Evolutionary conservation across 2,888 invertebrate genomes (phyloP).

Genomic region (Drosophila paracracens): DNA sequence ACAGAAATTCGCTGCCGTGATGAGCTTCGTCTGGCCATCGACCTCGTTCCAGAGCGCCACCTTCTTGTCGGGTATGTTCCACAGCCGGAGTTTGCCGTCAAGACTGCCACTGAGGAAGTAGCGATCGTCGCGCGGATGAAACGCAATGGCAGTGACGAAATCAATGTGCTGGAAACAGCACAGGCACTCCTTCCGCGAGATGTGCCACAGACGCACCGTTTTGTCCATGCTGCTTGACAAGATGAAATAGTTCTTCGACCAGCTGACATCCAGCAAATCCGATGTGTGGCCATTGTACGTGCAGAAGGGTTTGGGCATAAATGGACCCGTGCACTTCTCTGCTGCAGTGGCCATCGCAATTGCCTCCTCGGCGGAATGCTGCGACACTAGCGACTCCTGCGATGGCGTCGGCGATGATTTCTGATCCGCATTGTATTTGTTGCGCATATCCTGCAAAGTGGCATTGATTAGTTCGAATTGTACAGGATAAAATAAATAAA

Average conservation of each 20-base stretch:
- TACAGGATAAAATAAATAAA: accelerated
- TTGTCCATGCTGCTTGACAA: slow-evolving; percentile 99
- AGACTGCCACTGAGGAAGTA: slow-evolving; percentile 98
- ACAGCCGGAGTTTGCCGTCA: slow-evolving; percentile 98
- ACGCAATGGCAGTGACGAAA: slow-evolving; percentile 99
- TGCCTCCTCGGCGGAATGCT: slow-evolving; percentile 89
- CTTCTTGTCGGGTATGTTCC: slow-evolving; percentile 99
- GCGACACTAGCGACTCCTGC: slow-evolving; percentile 94
- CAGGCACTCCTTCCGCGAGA: slow-evolving; percentile 97
- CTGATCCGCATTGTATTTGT: slow-evolving; percentile 95
- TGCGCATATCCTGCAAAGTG: slow-evolving; percentile 92
- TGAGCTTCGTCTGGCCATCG: slow-evolving; percentile 96
- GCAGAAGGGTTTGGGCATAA: slow-evolving; percentile 96
- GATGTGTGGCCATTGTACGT: slow-evolving; percentile 97
- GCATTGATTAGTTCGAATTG: background rate
- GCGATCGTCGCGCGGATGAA: slow-evolving; percentile 96
- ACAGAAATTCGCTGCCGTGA: slow-evolving; percentile 98
- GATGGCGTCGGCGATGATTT: slow-evolving; percentile 97
- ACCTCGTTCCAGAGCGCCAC: slow-evolving; percentile 99
- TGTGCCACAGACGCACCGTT: slow-evolving; percentile 98
- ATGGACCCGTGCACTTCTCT: slow-evolving; percentile 88
- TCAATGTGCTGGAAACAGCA: slow-evolving; percentile 99
- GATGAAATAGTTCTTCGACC: slow-evolving; percentile 99
- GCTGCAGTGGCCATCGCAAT: slow-evolving; percentile 86
- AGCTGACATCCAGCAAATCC: slow-evolving; percentile 97